These are phyloP conservation scores for Plestiodon gilberti DNA, from an alignment of 2,113 vertebrate species.

Conservation along the genomic window DNA sequence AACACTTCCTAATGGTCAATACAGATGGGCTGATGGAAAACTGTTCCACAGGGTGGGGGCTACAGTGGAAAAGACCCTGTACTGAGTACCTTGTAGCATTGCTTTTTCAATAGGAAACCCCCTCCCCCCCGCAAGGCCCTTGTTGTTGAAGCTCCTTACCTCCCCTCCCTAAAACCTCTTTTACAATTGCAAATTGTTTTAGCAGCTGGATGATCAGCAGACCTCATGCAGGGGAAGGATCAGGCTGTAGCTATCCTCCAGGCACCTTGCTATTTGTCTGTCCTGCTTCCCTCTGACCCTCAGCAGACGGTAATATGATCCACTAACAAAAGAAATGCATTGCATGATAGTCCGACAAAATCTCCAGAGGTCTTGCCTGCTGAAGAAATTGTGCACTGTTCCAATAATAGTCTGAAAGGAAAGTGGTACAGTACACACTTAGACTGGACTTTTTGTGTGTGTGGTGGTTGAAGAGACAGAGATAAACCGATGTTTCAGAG, in stretches of 20 bases:
- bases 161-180: neutral
- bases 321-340: neutral
- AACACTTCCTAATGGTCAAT: neutral
- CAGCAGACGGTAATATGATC: neutral
- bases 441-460: neutral
- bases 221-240: neutral
- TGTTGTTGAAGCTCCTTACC: neutral
- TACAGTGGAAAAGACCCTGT: neutral
- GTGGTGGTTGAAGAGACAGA: neutral
- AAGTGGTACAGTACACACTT: neutral
- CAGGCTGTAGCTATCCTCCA: neutral
- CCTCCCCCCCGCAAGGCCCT: neutral
- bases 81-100: neutral
- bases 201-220: neutral
- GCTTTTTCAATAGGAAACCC: neutral
- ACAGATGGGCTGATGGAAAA: neutral
- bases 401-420: neutral
- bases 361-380: no score
- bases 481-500: neutral
- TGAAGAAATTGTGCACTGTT: neutral
- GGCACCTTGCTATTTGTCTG: neutral
- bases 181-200: neutral
- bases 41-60: neutral
- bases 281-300: neutral
- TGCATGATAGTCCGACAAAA: neutral